Percentiles rank a stretch among this genome's conserved stretches.
phyloP scores from a whole-genome alignment of 1,140 invertebrate genomes.

The Drosophila sucinea region DNA sequence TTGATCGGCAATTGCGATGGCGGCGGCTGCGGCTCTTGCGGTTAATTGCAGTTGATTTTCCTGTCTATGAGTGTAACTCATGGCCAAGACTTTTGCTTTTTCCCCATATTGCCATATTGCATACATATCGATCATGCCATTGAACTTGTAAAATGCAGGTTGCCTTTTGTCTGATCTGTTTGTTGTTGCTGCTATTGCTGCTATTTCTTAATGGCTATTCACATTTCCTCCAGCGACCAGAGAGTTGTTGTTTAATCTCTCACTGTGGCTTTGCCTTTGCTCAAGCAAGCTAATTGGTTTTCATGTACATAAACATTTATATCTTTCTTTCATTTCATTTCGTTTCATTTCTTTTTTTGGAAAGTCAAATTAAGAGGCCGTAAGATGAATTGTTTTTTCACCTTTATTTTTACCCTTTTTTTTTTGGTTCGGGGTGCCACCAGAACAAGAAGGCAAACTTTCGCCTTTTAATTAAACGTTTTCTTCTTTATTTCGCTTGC shows the following conservation, averaged over 20 bases:
- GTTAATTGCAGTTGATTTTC: slow-evolving; percentile 80
- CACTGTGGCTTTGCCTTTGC: slow-evolving; percentile 15
- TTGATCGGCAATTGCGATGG: slow-evolving; percentile 10
- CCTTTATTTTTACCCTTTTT: background rate
- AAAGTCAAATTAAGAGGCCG: slow-evolving; percentile 65
- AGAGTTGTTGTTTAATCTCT: slow-evolving; percentile 3
- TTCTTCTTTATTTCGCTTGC: slow-evolving; percentile 2
- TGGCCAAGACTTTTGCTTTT: slow-evolving; percentile 67
- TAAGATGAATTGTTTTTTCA: slow-evolving; percentile 28
- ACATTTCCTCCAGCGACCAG: slow-evolving; percentile 28
- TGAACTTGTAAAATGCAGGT: slow-evolving; percentile 56
- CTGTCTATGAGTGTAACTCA: slow-evolving; percentile 45
- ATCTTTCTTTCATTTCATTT: slow-evolving; percentile 47
- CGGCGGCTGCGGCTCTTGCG: slow-evolving; percentile 4
- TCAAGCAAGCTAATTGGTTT: slow-evolving; percentile 63
- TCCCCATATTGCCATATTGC: slow-evolving; percentile 45
- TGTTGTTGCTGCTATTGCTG: slow-evolving; percentile 20
- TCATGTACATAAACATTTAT: slow-evolving; percentile 39
- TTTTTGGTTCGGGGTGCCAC: slow-evolving; percentile 8
- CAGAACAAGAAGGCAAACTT: slow-evolving; percentile 58
- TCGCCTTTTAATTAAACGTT: slow-evolving; percentile 39
- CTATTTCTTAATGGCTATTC: slow-evolving; percentile 45
- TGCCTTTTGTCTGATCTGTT: slow-evolving; percentile 45
- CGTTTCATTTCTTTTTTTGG: slow-evolving; percentile 49
- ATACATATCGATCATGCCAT: slow-evolving; percentile 47